Conservation (phyloP, 2,888 invertebrate species). For the Anthophora plumipes region DNA sequence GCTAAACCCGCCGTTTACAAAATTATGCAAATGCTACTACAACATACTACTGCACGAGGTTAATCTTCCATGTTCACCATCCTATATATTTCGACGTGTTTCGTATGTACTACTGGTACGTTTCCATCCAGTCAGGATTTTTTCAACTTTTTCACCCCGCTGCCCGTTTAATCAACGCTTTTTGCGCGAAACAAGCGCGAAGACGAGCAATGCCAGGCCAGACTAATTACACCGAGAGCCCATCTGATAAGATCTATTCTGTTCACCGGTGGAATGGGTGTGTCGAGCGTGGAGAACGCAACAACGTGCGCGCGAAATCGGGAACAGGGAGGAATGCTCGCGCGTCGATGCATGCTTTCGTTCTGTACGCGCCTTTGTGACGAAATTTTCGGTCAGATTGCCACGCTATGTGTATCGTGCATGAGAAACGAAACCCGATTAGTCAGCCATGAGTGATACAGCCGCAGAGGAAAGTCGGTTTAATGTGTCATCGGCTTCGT, state of each 20-base stretch:
- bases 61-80: not conserved
- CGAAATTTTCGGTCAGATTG: constrained; percentile 36
- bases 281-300: constrained; percentile 30
- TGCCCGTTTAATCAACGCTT: constrained; percentile 17
- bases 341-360: constrained; percentile 6
- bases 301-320: constrained; percentile 7
- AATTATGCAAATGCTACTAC: constrained; percentile 24
- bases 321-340: not conserved
- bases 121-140: not conserved
- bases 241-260: constrained; percentile 49
- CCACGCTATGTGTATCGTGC: constrained; percentile 24
- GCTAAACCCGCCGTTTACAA: not conserved
- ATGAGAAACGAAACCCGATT: constrained; percentile 45
- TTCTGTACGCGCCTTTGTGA: constrained; percentile 3
- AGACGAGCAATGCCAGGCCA: not conserved
- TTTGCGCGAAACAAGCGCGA: not conserved
- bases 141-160: not conserved
- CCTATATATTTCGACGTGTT: not conserved
- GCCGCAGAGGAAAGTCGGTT: constrained; percentile 27
- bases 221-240: constrained; percentile 59
- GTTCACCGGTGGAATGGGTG: constrained; percentile 27
- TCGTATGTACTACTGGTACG: not conserved
- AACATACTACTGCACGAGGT: not conserved
- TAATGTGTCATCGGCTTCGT: not conserved
- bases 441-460: constrained; percentile 54